These are phyloP conservation scores for Patiria pectinifera DNA, from an alignment of 53 echinoderm and acorn worm species.

Conservation along the genomic window DNA sequence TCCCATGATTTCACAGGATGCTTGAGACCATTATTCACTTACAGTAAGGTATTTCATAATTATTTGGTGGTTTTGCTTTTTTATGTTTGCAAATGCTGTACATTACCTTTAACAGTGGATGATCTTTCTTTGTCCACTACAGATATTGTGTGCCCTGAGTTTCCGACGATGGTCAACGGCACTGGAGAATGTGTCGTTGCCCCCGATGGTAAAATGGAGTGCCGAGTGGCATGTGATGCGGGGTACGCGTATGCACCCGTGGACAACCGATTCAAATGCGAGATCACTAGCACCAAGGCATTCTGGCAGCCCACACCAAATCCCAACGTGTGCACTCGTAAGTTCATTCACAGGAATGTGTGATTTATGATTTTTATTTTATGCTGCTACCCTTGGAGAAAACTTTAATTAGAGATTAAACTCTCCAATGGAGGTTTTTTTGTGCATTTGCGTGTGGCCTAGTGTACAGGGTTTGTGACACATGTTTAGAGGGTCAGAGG, in stretches of 20 bases:
- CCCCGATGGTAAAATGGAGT: conserved; percentile 55
- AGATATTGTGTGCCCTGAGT: conserved; percentile 50
- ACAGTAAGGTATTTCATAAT: no score
- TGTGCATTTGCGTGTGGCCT: no score
- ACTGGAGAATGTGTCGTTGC: conserved; percentile 17
- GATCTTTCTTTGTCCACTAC: not conserved
- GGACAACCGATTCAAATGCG: conserved; percentile 44
- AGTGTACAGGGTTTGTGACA: no score
- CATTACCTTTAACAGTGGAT: not conserved
- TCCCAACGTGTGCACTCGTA: conserved; percentile 19
- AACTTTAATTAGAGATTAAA: no score
- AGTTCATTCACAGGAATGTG: not conserved
- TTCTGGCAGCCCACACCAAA: conserved; percentile 61
- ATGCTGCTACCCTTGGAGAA: no score
- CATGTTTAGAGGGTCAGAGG: no score
- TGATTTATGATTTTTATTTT: no score
- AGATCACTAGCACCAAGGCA: conserved; percentile 26
- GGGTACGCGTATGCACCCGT: conserved; percentile 36
- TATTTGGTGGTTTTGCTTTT: no score
- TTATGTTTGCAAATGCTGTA: no score
- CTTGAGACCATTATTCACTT: no score
- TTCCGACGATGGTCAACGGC: conserved; percentile 46
- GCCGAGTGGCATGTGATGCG: conserved; percentile 32
- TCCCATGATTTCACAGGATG: no score
- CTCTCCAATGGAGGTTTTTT: no score